A percentile compares a stretch with the other conserved stretches of the same genome.
Evolutionary conservation across 1,140 invertebrate species (phyloP).

Genomic region (Glomeris maerens): DNA sequence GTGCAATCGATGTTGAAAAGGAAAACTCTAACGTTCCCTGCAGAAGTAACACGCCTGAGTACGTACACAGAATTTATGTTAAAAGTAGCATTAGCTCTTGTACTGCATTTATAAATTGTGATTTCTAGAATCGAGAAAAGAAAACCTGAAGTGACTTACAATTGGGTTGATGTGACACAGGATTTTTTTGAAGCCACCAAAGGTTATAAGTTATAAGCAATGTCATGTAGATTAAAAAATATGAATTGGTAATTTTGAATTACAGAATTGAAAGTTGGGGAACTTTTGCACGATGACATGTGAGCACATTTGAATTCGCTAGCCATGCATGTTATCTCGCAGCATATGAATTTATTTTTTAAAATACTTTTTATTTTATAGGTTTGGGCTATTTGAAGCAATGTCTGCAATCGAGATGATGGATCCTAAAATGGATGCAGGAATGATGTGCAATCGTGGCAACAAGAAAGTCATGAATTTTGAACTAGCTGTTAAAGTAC

Average conservation of each 20-base stretch:
- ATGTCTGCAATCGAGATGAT: conserved; percentile 99
- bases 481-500: conserved; percentile 64
- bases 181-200: conserved; percentile 58
- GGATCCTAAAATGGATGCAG: conserved; percentile 99
- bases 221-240: conserved; percentile 3
- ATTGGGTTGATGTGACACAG: conserved; percentile 60
- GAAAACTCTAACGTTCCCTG: no score
- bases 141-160: conserved; percentile 32
- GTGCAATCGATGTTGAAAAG: no score
- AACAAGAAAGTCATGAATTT: conserved; percentile 69
- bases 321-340: neutral
- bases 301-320: conserved; percentile 31
- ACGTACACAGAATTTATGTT: no score
- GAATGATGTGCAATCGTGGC: conserved; percentile 81
- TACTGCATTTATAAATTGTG: no score
- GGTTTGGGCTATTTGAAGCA: conserved; percentile 86
- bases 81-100: no score
- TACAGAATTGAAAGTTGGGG: conserved; percentile 65
- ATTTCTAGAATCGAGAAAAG: no score
- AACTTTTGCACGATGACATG: conserved; percentile 73
- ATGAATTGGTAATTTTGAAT: conserved; percentile 15
- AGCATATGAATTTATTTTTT: conserved; percentile 5
- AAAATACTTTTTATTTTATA: conserved; percentile 15
- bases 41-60: no score
- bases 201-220: conserved; percentile 38